Evolutionary conservation across 2,797 vertebrate species (phyloP).

Genomic region (Siniperca undulata): DNA sequence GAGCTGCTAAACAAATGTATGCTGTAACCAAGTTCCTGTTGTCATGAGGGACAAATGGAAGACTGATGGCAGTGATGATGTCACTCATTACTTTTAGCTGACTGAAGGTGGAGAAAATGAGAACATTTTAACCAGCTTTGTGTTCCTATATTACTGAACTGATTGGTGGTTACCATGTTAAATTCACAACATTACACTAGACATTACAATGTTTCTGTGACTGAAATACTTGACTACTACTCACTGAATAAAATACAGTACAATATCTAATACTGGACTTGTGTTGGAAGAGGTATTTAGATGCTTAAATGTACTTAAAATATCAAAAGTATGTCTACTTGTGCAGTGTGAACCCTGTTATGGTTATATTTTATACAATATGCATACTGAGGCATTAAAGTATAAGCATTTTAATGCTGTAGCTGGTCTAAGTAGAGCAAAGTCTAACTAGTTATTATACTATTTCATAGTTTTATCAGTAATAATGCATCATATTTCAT

Average conservation of each 20-base stretch:
- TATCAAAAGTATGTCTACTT: no score
- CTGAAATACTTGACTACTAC: not conserved
- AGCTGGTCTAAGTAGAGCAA: not conserved
- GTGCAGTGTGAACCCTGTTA: not conserved
- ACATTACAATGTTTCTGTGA: not conserved
- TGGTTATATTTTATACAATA: not conserved
- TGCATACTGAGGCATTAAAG: not conserved
- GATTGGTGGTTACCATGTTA: not conserved
- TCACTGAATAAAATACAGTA: no score
- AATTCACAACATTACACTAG: not conserved
- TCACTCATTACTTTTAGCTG: conserved; percentile 19
- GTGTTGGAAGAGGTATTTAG: no score
- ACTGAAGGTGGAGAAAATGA: not conserved
- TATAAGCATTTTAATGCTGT: not conserved
- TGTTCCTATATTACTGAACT: not conserved
- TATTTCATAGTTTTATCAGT: not conserved
- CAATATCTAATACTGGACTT: no score
- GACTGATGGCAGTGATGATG: conserved; percentile 25
- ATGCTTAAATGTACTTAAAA: no score
- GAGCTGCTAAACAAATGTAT: conserved; percentile 19
- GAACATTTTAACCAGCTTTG: not conserved
- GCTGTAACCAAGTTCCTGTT: conserved; percentile 25
- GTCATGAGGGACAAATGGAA: conserved; percentile 18
- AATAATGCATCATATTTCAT: not conserved
- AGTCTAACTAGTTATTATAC: not conserved